Percentiles rank a stretch among this genome's conserved stretches.
Conservation (phyloP, 2,113 vertebrate species). For the Pandion haliaetus region DNA sequence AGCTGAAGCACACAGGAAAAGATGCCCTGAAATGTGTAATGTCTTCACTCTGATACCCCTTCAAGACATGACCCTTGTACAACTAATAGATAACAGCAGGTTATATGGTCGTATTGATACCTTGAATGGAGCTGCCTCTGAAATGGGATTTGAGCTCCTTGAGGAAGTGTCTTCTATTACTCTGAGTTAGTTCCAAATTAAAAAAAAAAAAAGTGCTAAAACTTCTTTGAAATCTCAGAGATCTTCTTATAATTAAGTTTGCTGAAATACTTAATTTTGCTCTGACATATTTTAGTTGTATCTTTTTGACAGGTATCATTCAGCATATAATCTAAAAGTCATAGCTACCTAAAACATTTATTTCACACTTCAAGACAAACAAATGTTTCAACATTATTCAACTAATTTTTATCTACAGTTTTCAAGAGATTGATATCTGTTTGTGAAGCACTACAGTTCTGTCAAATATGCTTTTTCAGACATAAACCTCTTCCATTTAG, state of each 20-base stretch:
- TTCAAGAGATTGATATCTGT: background rate
- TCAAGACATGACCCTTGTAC: background rate
- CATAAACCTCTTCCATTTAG: background rate
- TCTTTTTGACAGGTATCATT: background rate
- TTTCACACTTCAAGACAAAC: background rate
- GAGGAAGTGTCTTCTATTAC: background rate
- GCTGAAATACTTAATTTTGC: background rate
- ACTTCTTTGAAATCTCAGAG: background rate
- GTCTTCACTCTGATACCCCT: background rate
- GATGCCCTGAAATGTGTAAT: background rate
- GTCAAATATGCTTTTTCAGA: background rate
- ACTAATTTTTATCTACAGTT: background rate
- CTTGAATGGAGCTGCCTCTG: background rate
- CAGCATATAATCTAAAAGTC: background rate
- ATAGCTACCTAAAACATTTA: background rate
- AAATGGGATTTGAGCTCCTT: background rate
- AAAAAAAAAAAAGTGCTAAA: background rate
- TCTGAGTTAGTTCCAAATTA: background rate
- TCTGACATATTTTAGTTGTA: background rate
- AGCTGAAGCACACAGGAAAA: background rate
- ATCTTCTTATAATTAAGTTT: background rate
- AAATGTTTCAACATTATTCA: background rate
- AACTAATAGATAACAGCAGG: background rate
- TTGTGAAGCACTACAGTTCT: background rate
- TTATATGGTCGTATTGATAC: rapidly evolving